Conservation (phyloP, 2,888 invertebrate genomes). For the Lagria hirta region DNA sequence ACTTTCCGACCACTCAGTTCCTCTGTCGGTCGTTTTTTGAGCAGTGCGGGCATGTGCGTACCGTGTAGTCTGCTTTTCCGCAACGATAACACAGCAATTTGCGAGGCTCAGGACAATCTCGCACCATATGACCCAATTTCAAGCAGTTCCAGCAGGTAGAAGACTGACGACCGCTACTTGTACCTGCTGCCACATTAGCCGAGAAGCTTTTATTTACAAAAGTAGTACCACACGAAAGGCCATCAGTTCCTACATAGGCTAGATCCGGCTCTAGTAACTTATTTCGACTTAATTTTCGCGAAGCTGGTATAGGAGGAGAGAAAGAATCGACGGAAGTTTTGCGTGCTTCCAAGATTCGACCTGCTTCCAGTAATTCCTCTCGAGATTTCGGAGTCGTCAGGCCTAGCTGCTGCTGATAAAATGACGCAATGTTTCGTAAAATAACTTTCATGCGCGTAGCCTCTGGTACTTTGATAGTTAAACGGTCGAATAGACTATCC, state of each 20-base stretch:
- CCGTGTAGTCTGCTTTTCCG: neutral
- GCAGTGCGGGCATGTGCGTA: neutral
- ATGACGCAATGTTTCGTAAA: neutral
- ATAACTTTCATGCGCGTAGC: neutral
- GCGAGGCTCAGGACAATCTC: neutral
- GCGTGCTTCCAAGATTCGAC: neutral
- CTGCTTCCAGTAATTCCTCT: neutral
- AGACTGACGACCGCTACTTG: too few species aligned
- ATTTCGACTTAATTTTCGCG: neutral
- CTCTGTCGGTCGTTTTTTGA: too few species aligned
- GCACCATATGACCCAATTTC: neutral
- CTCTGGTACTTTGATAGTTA: neutral
- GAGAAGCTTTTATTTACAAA: too few species aligned
- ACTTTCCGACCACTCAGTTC: too few species aligned
- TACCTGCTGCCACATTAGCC: too few species aligned
- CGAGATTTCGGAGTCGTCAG: neutral
- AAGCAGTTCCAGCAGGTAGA: neutral
- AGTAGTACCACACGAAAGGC: too few species aligned
- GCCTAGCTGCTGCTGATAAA: neutral
- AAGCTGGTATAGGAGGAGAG: neutral
- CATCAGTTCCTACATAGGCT: neutral
- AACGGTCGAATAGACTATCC: conserved; percentile 16
- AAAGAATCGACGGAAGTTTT: neutral
- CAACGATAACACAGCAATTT: neutral
- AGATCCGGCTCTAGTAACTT: neutral